Percentiles rank a stretch among this genome's conserved stretches.
phyloP scores from a whole-genome alignment of 30 jellyfish, hydroid and myxozoan species.

The Chrysaora quinquecirrha region DNA sequence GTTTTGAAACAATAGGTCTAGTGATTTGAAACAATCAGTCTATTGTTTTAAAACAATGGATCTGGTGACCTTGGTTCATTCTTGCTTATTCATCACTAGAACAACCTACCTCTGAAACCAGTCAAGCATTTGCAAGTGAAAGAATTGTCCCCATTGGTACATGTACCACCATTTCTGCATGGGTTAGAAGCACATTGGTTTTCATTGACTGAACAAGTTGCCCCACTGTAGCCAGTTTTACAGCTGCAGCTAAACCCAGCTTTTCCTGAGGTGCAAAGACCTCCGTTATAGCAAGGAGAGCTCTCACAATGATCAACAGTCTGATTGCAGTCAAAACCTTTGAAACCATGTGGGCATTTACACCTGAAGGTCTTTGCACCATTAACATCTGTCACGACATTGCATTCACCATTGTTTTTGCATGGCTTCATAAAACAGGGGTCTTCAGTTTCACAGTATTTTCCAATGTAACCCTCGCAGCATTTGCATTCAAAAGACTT shows the following conservation, averaged over 20 bases:
- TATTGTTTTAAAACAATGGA: too few relatives aligned
- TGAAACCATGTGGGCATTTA: conserved; percentile 68
- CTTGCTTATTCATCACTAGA: too few relatives aligned
- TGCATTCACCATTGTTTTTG: conserved; percentile 72
- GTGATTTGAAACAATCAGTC: too few relatives aligned
- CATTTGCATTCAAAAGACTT: conserved; percentile 75
- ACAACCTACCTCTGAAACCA: conserved; percentile 72
- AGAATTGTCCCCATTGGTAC: conserved; percentile 55
- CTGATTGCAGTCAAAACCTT: conserved; percentile 81
- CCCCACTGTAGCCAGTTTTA: conserved; percentile 71
- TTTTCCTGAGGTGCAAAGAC: conserved; percentile 55
- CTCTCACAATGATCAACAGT: conserved; percentile 72
- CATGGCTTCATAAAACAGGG: conserved; percentile 91
- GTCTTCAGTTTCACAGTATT: conserved; percentile 88
- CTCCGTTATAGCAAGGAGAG: conserved; percentile 85
- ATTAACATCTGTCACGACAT: conserved; percentile 31
- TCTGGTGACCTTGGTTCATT: too few relatives aligned
- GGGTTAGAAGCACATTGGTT: conserved; percentile 91
- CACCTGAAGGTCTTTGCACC: conserved; percentile 71
- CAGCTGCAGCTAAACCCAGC: conserved; percentile 79
- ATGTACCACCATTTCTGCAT: conserved; percentile 80
- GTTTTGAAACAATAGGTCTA: too few relatives aligned
- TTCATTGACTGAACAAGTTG: conserved; percentile 41
- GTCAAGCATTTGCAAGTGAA: conserved; percentile 52
- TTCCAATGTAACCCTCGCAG: conserved; percentile 86